A percentile compares a stretch with the other conserved stretches of the same genome.
Conservation (phyloP, 2,113 vertebrate species). For the Nibea albiflora region DNA sequence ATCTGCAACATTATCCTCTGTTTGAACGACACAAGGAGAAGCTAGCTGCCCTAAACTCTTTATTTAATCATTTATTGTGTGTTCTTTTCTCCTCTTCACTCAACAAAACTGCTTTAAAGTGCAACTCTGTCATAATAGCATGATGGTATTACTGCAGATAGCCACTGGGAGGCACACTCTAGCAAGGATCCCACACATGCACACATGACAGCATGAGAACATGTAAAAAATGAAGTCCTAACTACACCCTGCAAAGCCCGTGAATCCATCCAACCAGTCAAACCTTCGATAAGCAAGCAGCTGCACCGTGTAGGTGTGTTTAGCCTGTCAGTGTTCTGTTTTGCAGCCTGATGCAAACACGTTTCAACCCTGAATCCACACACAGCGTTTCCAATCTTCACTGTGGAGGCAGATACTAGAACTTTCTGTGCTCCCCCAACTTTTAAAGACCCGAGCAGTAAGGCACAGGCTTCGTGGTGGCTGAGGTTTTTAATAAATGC, state of each 20-base stretch:
- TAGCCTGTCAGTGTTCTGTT: not conserved
- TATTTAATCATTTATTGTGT: too few species aligned
- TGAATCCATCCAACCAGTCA: not conserved
- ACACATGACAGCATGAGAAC: not conserved
- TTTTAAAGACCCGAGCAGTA: not conserved
- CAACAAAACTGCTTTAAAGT: not conserved
- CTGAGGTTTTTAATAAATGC: constrained; percentile 41
- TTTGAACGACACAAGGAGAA: not conserved
- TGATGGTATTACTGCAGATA: not conserved
- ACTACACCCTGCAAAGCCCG: not conserved
- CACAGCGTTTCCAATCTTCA: not conserved
- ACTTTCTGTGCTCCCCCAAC: not conserved
- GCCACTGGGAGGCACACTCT: constrained; percentile 47
- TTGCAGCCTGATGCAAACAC: not conserved
- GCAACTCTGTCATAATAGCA: too few species aligned
- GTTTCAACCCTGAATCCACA: not conserved
- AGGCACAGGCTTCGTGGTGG: not conserved
- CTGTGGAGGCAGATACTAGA: not conserved
- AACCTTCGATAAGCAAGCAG: not conserved
- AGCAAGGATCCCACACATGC: constrained; percentile 6
- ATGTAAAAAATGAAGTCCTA: not conserved
- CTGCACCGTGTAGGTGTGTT: not conserved
- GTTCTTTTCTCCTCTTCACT: too few species aligned
- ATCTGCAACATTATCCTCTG: too few species aligned
- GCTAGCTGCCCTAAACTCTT: not conserved